phyloP scores from a whole-genome alignment of 2,888 invertebrate species.

The Bombylius discolor region DNA sequence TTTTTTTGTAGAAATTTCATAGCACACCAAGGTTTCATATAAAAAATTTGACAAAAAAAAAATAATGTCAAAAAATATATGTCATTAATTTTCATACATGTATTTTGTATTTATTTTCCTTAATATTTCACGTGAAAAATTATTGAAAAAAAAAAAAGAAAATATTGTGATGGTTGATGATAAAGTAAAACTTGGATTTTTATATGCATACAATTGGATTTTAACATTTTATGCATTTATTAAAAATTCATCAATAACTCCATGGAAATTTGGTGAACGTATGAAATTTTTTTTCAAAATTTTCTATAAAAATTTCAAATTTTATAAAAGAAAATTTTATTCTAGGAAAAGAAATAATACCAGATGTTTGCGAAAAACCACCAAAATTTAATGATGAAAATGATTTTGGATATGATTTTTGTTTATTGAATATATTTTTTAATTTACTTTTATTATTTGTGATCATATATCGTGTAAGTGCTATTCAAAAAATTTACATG shows the following conservation, averaged over 20 bases:
- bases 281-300: not conserved
- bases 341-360: not conserved
- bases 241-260: not conserved
- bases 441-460: not conserved
- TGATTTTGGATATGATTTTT: not conserved
- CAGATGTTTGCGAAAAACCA: not conserved
- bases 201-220: not conserved
- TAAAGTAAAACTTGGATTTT: not conserved
- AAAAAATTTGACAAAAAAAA: too few relatives aligned
- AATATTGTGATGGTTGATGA: too few relatives aligned
- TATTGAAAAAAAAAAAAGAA: too few relatives aligned
- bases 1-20: too few relatives aligned
- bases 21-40: too few relatives aligned
- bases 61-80: too few relatives aligned
- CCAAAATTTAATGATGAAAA: not conserved
- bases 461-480: not conserved
- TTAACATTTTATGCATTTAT: not conserved
- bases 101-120: too few relatives aligned
- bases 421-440: not conserved
- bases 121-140: too few relatives aligned
- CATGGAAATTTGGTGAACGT: not conserved
- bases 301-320: too few relatives aligned
- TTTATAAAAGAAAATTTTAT: too few relatives aligned
- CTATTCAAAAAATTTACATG: too few relatives aligned
- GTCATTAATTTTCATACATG: too few relatives aligned